Evolutionary conservation across 2,797 vertebrate genomes (phyloP), one percentile per base, ranked within the genome.

Genomic region (Ctenochaetus hawaiiensis): DNA sequence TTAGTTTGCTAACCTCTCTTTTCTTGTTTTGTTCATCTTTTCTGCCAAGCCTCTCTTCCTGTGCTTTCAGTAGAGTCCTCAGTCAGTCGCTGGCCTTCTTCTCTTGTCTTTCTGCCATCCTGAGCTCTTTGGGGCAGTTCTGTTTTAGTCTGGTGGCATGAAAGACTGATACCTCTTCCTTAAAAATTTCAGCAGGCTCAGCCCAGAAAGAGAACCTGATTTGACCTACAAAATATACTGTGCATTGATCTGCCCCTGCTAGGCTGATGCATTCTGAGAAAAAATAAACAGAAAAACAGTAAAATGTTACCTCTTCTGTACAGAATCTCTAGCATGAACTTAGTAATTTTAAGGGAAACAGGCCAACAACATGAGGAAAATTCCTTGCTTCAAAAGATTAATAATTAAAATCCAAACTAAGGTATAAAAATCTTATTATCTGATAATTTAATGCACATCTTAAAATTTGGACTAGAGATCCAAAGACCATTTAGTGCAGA

Each of bases 141-240:
- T 98, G 97, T 97, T 97, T 98, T 96, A 97, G 96, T 95, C 92
- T 93, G 96, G 97, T 97, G 97, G 97, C 97, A 97, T 98, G 96
- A 96, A 97, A 97, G 91, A 91, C 95, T 88, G 96, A 95, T 95
- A 94, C 96, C 96, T 96, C 96, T 93, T 87, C 90, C 83, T 92
- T 80, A 49, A 56, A 53, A 63, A 58, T 37, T 37, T 90, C 86
- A 48, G 16, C 6, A 59, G 75, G 65, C 84, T 89, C 81, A 87
- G 72, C 67, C 0, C 77, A 82, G 66, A 80, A 76, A 80, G 18
- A 77, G 13, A 86, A 69, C 14, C 17, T 20, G 30, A 45, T 20
- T 8, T 20, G 18, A 17, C 30, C 18, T 44, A 59, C n/a, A 53
- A 60, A 20, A 48, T 39, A 16, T 2, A 58, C 23, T 14, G 3